Evolutionary conservation across 2,888 invertebrate species (phyloP), one percentile per base, ranked within the genome.

Genomic region (Sinelater perroti): DNA sequence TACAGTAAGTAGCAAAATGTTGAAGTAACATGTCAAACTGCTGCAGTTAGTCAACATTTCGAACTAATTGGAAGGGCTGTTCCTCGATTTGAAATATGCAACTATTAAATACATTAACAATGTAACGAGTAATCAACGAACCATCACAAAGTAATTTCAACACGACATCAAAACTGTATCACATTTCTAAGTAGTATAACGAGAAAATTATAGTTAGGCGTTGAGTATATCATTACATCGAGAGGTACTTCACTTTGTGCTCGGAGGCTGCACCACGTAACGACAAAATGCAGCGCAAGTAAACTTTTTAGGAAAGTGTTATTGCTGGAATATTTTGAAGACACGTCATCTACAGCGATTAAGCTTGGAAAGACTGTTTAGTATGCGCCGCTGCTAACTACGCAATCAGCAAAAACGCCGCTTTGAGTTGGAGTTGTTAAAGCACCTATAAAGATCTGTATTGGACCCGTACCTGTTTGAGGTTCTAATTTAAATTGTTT

Each of bases 391-490:
- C n/a, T n/a, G n/a, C n/a, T n/a, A n/a, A n/a, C n/a, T n/a, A n/a
- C n/a, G n/a, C n/a, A 36, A 33, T 18, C 20, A n/a, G 10, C 8
- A 17, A 17, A 14, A n/a, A n/a, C n/a, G n/a, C n/a, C n/a, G n/a
- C n/a, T n/a, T n/a, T 20, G 38, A 11, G 5, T 3, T 10, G 11
- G 20, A 38, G 10, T 8, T 11, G 10, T 38, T 38, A 20, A 38
- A 40, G 40, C 40, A 21, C 24, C 24, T 40, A 40, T 24, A 13
- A 40, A 40, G 40, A 40, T 40, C 40, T 40, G 14, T 38, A 38
- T 53, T 53, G 53, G 53, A 53, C 53, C 53, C 53, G 35, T 45
- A 53, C 53, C 53, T 53, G 35, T 53, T 45, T 14, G 8, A 30
- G 33, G 31, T 18, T 10, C 20, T 18, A 30, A 3, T 17, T 31